Evolutionary conservation across 2,797 vertebrate species (phyloP).

Genomic region (Remorina albescens): DNA sequence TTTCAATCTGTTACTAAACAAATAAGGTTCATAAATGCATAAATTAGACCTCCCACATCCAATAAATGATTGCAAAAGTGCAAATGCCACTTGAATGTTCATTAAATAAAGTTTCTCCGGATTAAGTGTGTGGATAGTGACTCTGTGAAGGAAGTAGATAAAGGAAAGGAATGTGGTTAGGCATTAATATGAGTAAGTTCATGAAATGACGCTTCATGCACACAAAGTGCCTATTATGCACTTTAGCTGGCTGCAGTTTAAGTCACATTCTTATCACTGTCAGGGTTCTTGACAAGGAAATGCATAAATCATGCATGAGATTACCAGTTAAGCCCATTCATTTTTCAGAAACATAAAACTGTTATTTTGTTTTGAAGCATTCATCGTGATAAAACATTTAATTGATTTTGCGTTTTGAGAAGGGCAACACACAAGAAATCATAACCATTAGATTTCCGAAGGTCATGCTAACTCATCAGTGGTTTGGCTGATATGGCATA

Average conservation of each 20-base stretch:
- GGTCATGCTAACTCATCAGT: neutral
- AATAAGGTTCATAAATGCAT: conserved; percentile 1
- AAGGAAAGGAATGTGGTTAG: conserved; percentile 44
- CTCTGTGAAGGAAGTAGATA: conserved; percentile 15
- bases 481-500: neutral
- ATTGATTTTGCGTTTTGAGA: conserved; percentile 3
- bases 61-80: conserved; percentile 6
- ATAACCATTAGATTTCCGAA: neutral
- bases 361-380: conserved; percentile 4
- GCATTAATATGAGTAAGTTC: conserved; percentile 17
- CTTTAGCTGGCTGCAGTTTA: conserved; percentile 22
- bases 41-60: neutral
- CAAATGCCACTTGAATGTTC: conserved; percentile 16
- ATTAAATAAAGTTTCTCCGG: too few species aligned
- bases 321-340: conserved; percentile 20
- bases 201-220: conserved; percentile 18
- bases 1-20: neutral
- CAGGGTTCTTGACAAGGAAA: conserved; percentile 12
- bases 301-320: conserved; percentile 45
- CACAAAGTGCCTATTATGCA: conserved; percentile 38
- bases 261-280: conserved; percentile 26
- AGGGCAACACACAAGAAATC: neutral
- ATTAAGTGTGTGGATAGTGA: conserved; percentile 15
- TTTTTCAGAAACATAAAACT: neutral
- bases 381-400: too few species aligned